phyloP scores from a whole-genome alignment of 1,140 invertebrate species.

The Forficula auricularia region DNA sequence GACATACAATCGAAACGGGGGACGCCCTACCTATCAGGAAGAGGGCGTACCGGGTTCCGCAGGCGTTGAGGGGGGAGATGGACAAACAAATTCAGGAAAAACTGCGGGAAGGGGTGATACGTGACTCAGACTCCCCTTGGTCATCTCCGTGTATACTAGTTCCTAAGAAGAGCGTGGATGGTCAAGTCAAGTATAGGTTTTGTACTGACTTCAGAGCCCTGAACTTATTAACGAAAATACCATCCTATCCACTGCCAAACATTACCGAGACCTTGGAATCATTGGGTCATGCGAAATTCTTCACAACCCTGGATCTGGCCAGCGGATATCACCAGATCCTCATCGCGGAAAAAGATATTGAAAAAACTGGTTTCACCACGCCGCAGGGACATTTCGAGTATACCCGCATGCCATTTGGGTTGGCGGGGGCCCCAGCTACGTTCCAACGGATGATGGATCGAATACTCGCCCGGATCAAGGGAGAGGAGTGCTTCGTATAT shows the following conservation, averaged over 20 bases:
- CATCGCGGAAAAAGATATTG: conserved; percentile 15
- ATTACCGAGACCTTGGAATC: conserved; percentile 24
- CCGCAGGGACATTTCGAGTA: conserved; percentile 21
- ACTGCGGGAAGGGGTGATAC: no score
- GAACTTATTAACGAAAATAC: conserved; percentile 22
- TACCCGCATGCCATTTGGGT: conserved; percentile 21
- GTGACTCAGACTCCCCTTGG: no score
- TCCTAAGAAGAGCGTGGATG: conserved; percentile 7
- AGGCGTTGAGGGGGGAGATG: no score
- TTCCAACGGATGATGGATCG: conserved; percentile 18
- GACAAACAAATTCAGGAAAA: no score
- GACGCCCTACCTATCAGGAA: no score
- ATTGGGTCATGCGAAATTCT: conserved; percentile 17
- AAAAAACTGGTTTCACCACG: conserved; percentile 30
- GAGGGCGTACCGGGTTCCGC: no score
- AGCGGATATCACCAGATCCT: conserved; percentile 20
- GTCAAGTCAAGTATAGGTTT: conserved; percentile 4
- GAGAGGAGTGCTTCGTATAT: conserved; percentile 5
- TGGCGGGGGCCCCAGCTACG: conserved; percentile 21
- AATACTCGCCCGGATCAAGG: conserved; percentile 12
- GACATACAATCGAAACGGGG: no score
- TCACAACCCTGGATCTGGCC: conserved; percentile 21
- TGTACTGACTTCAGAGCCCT: conserved; percentile 25
- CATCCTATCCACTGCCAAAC: conserved; percentile 26
- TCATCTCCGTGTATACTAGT: conserved; percentile 6